Evolutionary conservation across 2,113 vertebrate species (phyloP), one percentile per base, ranked within the genome.

Genomic region (Hylia prasina): DNA sequence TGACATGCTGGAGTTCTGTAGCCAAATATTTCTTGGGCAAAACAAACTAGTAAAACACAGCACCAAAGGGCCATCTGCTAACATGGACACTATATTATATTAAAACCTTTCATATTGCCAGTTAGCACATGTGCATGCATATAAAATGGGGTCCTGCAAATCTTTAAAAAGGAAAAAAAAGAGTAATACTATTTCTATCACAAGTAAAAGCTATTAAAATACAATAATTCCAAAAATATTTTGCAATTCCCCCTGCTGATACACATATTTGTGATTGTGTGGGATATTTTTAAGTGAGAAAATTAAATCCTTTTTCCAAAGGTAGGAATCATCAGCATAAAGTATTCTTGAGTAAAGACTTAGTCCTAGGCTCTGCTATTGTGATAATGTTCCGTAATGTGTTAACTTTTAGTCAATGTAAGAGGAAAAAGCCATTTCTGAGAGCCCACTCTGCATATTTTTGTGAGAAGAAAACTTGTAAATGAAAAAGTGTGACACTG

Each of bases 1-100:
- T 90, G 57, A 61, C 77, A 22, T 79, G 48, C 69, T 93, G 61
- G n/a, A 54, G 61, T 89, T 94, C 57, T 95, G 73, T 71, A 71
- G 92, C 89, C 86, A 95, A 44, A 25, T 91, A 86, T 75, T 96
- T 92, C 56, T 86, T 77, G 64, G 44, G 64, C 85, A 93, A 95
- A 96, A 42, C 82, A 94, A 87, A 89, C 88, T 84, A 75, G 82
- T 90, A 93, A 89, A 86, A 44, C 37, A 45, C 63, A 73, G 35
- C 19, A 45, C 58, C 0, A 0, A 90, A 93, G 33, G 24, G 50
- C 69, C 51, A 84, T 95, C 90, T 95, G 90, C 80, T 97, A 57
- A 81, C 15, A 60, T 1, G 6, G 25, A 37, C 56, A 53, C 63
- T 90, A 7, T 64, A 71, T 81, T 90, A 7, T 64, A 71, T 81